A percentile compares a stretch with the other conserved stretches of the same genome.
Conservation (phyloP, 2,797 vertebrate species). For the Balearica regulorum region DNA sequence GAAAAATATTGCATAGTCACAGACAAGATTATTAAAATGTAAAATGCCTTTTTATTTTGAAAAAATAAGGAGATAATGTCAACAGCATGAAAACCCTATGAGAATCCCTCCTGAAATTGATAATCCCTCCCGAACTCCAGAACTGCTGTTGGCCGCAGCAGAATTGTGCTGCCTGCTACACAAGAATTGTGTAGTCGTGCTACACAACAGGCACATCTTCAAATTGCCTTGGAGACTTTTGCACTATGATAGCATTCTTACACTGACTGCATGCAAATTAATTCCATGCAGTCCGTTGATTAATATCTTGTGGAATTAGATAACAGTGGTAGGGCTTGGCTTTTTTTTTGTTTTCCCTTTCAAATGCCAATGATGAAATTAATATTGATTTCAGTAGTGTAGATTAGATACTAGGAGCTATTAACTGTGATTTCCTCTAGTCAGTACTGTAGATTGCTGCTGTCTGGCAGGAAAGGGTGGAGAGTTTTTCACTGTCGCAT, state of each 20-base stretch:
- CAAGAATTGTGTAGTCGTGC: background rate
- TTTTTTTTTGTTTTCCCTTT: background rate
- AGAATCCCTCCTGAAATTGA: background rate
- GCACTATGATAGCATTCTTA: background rate
- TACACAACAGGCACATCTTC: background rate
- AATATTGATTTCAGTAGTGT: background rate
- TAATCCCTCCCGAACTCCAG: background rate
- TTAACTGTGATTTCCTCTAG: background rate
- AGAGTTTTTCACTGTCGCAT: background rate
- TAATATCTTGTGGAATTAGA: background rate
- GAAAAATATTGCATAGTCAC: background rate
- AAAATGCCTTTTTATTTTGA: background rate
- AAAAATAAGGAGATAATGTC: background rate
- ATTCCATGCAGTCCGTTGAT: background rate
- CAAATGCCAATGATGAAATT: background rate
- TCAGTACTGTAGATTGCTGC: background rate
- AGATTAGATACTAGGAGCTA: background rate
- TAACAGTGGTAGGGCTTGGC: background rate
- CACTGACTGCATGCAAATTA: background rate
- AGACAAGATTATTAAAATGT: background rate
- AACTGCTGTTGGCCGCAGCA: background rate
- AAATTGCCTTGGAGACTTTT: background rate
- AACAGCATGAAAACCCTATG: background rate
- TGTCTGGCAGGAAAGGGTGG: background rate
- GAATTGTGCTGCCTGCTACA: background rate